phyloP scores from a whole-genome alignment of 2,888 invertebrate species.

The Cryptus viduatorius region DNA sequence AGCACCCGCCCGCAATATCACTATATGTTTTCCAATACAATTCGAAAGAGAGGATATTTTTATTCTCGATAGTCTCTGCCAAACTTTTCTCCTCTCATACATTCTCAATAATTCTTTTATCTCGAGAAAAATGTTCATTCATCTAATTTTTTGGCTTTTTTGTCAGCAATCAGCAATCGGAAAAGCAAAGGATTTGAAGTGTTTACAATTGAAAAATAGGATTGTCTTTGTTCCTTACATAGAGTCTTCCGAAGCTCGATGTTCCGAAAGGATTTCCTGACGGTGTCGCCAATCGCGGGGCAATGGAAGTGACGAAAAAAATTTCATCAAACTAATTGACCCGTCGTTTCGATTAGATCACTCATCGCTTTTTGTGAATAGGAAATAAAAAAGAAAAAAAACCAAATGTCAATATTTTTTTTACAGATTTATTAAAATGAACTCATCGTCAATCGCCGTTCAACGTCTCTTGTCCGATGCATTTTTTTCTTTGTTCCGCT shows the following conservation, averaged over 20 bases:
- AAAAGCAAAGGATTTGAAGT: too few species aligned
- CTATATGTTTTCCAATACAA: not conserved
- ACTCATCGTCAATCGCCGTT: too few species aligned
- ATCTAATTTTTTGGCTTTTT: not conserved
- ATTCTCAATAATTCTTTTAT: not conserved
- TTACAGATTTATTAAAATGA: too few species aligned
- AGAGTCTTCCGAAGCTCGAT: not conserved
- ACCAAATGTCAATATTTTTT: too few species aligned
- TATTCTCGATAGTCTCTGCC: not conserved
- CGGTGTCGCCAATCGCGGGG: not conserved
- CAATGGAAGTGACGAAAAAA: too few species aligned
- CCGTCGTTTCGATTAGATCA: not conserved
- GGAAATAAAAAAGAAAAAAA: not conserved
- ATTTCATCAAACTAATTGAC: too few species aligned
- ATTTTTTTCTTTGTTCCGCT: too few species aligned
- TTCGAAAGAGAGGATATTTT: not conserved
- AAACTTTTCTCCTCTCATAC: not conserved
- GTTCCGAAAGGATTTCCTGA: not conserved
- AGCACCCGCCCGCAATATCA: constrained; percentile 4
- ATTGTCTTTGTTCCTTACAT: not conserved
- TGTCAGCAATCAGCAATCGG: not conserved
- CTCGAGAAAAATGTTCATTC: not conserved
- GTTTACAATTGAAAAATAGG: too few species aligned
- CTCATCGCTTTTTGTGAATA: not conserved
- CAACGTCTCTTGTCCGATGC: too few species aligned